Percentiles rank a stretch among this genome's conserved stretches.
Conservation (phyloP, 2,797 vertebrate genomes). For the Agapornis canus region DNA sequence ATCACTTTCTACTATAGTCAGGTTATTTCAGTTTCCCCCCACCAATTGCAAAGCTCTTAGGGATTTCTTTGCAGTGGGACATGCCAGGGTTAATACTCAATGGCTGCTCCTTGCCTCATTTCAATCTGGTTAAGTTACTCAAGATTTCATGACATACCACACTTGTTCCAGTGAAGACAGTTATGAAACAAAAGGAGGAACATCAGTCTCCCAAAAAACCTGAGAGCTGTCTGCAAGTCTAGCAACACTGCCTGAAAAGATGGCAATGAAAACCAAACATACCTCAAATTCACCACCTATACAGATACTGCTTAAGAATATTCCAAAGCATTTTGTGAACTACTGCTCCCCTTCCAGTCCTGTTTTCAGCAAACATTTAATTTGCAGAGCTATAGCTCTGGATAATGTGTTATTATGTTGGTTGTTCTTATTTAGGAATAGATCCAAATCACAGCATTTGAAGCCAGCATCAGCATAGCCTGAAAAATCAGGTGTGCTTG, state of each 20-base stretch:
- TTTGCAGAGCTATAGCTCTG: background rate
- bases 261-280: constrained; percentile 21
- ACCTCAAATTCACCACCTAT: background rate
- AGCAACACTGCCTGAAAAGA: background rate
- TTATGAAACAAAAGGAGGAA: background rate
- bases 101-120: background rate
- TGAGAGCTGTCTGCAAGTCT: background rate
- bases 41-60: background rate
- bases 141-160: background rate
- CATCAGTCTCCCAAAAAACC: background rate
- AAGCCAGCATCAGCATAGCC: background rate
- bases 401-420: background rate
- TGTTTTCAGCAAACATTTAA: constrained; percentile 39
- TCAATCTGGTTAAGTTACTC: background rate
- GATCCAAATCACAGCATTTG: constrained; percentile 10
- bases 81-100: background rate
- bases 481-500: background rate
- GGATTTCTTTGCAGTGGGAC: background rate
- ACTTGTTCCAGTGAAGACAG: background rate
- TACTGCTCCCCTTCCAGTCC: background rate
- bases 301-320: background rate
- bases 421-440: background rate
- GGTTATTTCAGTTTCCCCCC: background rate
- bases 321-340: background rate
- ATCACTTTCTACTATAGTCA: background rate